Evolutionary conservation across 2,113 vertebrate genomes (phyloP), one percentile per base, ranked within the genome.

Genomic region (Paraplagusia blochii): DNA sequence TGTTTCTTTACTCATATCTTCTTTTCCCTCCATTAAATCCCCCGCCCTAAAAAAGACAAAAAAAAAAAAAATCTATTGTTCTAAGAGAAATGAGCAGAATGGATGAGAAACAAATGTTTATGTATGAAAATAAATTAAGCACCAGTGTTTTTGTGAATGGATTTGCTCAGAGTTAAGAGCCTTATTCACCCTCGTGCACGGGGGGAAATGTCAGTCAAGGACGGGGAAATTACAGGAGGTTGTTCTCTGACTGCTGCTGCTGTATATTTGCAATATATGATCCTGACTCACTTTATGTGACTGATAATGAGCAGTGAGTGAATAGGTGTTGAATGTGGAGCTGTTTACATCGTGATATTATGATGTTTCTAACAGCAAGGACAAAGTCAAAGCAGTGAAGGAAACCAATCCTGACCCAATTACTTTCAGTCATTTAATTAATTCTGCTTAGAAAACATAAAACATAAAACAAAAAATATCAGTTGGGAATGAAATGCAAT

Each of bases 191-290:
- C 33, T 14, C 17, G 57, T 64, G 1, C 6, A 58, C 53, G 12
- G 44, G 40, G 34, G 55, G 60, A 63, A 69, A 64, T 38, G 8
- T 52, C 33, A 48, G 22, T 63, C 58, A 69, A 69, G 48, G 56
- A 44, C 70, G 59, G 38, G 45, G 14, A 17, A 1, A 8, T 58
- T 75, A 40, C 13, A 40, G 13, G 11, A 11, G 13, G 38, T 13
- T 11, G 36, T 38, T 38, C 36, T 11, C 22, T 6, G 22, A 6
- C 22, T 29, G 22, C 22, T 29, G 22, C 22, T 29, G 22, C 22
- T 29, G 22, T 29, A 29, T 29, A 29, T 29, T n/a, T 29, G 6
- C 22, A 29, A 29, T 29, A 29, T 29, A 29, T 29, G 22, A 29
- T 29, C 22, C 22, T 29, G 22, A 29, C 22, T 29, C 22, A 29